These are phyloP conservation scores for Eudyptes chrysolophus DNA, from an alignment of 2,113 vertebrate species.

Conservation along the genomic window DNA sequence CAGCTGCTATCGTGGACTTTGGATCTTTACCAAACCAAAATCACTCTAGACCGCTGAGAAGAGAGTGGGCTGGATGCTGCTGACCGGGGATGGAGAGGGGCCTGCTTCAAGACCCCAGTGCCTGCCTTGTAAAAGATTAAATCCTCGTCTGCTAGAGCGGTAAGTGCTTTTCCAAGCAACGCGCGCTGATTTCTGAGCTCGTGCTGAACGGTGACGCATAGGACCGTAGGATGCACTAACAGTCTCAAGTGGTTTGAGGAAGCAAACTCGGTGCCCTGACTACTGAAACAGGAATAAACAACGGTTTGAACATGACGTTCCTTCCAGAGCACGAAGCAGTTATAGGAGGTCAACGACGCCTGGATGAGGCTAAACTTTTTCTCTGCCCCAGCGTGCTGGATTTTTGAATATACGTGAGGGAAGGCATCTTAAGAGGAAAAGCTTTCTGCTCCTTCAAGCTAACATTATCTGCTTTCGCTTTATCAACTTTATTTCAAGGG, in stretches of 20 bases:
- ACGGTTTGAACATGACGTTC: rapidly evolving
- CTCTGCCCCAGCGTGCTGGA: neutral
- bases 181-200: rapidly evolving
- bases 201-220: rapidly evolving
- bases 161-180: neutral
- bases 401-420: rapidly evolving
- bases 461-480: neutral
- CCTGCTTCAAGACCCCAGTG: neutral
- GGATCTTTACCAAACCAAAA: neutral
- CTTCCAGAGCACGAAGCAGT: neutral
- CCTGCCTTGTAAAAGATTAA: neutral
- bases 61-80: neutral
- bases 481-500: rapidly evolving
- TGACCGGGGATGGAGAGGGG: neutral
- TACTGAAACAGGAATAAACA: neutral
- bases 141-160: neutral
- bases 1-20: neutral
- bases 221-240: rapidly evolving
- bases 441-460: neutral
- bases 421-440: neutral
- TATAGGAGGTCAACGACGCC: rapidly evolving
- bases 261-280: neutral
- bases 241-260: rapidly evolving
- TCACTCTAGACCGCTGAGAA: neutral
- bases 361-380: neutral